Evolutionary conservation across 2,888 invertebrate genomes (phyloP), one percentile per base, ranked within the genome.

Genomic region (Aspidapion aeneum): DNA sequence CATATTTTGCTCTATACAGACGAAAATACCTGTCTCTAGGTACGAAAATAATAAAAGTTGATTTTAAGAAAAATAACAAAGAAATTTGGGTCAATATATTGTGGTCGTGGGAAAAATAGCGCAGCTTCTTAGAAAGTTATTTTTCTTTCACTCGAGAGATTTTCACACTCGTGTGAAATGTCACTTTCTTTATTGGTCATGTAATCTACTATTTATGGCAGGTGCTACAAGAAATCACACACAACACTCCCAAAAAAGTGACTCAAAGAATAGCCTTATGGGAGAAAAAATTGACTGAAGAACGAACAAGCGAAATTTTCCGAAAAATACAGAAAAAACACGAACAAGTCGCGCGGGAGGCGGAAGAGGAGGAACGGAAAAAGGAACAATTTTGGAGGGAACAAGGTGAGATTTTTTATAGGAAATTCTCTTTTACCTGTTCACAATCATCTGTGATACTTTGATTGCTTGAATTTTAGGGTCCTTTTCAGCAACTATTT

Each of bases 261-360:
- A 82, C 86, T 52, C 84, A 85, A 67, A 82, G 85, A 71, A 87
- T 88, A 64, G 87, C 87, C 19, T 82, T 86, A 70, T 89, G 88
- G 88, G 89, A 89, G 80, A 80, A 86, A 66, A 84, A 86, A 68
- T 83, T 87, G 74, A 86, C 86, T 66, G 87, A 87, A 49, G 86
- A 87, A 71, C 80, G 87, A 21, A 86, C 87, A 0, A 84, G 85
- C 1, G 87, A 88, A 77, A 87, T 88, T 60, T 82, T 87, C 74
- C 82, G 85, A 57, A 83, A 82, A n/a, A 80, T 88, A 66, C 82
- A 85, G 61, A 85, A 83, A 66, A 79, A 85, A 61, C 82, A 87
- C 50, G 82, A 85, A 69, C 82, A 83, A 71, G 79, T 76, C 7
- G 81, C 78, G 50, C 79, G 84, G 57, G 86, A 87, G 76, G 86